Conservation (phyloP, 2,888 invertebrate species). For the Epicampocera succincta region DNA sequence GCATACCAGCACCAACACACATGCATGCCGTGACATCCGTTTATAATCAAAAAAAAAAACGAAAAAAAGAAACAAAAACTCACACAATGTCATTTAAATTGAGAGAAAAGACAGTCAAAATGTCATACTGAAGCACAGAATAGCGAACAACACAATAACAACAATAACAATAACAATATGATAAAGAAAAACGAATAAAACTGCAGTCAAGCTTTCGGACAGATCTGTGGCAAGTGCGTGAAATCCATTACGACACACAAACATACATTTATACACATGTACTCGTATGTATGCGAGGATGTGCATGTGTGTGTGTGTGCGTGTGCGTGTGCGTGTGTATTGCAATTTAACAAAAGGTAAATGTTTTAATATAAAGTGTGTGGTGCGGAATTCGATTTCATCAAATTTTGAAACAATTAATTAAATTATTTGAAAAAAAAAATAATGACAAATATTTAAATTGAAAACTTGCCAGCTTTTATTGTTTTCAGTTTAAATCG, state of each 20-base stretch:
- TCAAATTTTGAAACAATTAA: slow-evolving; percentile 61
- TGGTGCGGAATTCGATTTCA: slow-evolving; percentile 57
- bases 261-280: background rate
- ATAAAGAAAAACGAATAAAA: slow-evolving; percentile 32
- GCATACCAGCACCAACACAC: slow-evolving; percentile 3
- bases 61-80: slow-evolving; percentile 50
- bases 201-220: slow-evolving; percentile 65
- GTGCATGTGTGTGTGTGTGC: background rate
- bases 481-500: background rate
- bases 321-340: background rate
- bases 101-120: slow-evolving; percentile 70
- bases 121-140: slow-evolving; percentile 58
- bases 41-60: slow-evolving; percentile 24
- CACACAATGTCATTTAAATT: slow-evolving; percentile 68
- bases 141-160: slow-evolving; percentile 47
- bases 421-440: slow-evolving; percentile 33
- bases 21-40: slow-evolving; percentile 60
- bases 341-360: slow-evolving; percentile 42
- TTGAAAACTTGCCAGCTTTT: background rate
- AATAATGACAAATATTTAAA: background rate
- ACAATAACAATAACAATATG: slow-evolving; percentile 10
- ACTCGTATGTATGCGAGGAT: too few species aligned
- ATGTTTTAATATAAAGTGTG: slow-evolving; percentile 65
- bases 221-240: slow-evolving; percentile 70
- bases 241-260: slow-evolving; percentile 59